Base-by-base conservation (phyloP, 2,113 vertebrate species). In the Anguilla japonica region DNA sequence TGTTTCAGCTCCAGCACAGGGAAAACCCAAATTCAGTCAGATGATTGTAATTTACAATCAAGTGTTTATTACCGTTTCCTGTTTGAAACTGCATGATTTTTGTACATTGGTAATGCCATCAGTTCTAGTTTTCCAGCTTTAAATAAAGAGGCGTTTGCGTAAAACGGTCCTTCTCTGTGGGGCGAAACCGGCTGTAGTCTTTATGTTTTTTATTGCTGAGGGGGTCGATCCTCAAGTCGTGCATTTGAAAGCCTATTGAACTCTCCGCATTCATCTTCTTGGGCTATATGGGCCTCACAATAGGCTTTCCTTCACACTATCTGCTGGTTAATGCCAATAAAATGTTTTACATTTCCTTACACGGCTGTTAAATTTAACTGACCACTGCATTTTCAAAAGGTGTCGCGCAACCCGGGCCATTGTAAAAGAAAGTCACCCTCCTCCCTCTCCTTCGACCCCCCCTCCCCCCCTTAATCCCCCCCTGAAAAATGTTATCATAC, bases 321-420 rank as follows among this genome's bases (percentile, higher is more conserved):
- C 91, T 91, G 85, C 92, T 90, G 91, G 91, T 93, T 92, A 94
- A 94, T 91, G 87, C 89, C 93, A 91, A 90, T 95, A 94, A 95
- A 94, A 91, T 93, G 60, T 93, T 94, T 94, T 94, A 95, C 93
- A 93, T 93, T 95, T 95, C 92, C 93, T 93, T 88, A 87, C 87
- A 91, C 87, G 91, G 88, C 87, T 82, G 87, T 92, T 90, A 89
- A 93, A 89, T 87, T 89, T 79, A 5, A 79, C 85, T 90, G 84
- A 89, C 87, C 86, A 90, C 87, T 88, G 86, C 91, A 20, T 41
- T 80, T 85, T 85, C 75, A 85, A 20, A 78, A 75, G 41, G 85
- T 86, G 89, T 83, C 15, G 84, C 84, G 75, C 84, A 86, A 41
- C 81, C 20, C 83, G 5, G 85, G 40, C 89, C 39, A 83, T 87